Percentiles rank a stretch among this genome's conserved stretches.
These are phyloP conservation scores for Eurypyga helias DNA, from an alignment of 2,113 vertebrate genomes.

Conservation along the genomic window DNA sequence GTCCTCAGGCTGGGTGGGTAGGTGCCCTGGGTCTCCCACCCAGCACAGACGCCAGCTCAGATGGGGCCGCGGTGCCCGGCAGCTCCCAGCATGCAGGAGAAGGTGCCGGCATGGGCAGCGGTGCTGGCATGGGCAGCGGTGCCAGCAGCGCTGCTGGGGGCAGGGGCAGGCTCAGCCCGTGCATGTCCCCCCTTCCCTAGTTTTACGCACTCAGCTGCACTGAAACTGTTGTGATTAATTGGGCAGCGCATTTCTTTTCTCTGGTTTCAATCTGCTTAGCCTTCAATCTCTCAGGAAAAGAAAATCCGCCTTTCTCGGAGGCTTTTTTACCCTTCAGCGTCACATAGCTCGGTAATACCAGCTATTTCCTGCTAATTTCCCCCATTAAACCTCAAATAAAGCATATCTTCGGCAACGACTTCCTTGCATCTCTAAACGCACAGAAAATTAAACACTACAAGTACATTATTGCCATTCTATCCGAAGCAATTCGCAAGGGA, in stretches of 20 bases:
- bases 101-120: not conserved
- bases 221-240: conserved; percentile 38
- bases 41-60: not conserved
- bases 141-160: not conserved
- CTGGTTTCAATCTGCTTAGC: conserved; percentile 67
- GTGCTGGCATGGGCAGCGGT: not conserved
- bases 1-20: not conserved
- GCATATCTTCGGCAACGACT: conserved; percentile 48
- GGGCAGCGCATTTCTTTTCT: conserved; percentile 26
- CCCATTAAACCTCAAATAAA: conserved; percentile 68
- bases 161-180: not conserved
- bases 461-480: conserved; percentile 17
- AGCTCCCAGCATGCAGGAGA: accelerated
- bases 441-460: conserved; percentile 60
- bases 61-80: not conserved
- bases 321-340: conserved; percentile 57
- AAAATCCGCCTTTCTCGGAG: conserved; percentile 58
- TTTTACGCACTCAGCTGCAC: not conserved
- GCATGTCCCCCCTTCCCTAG: not conserved
- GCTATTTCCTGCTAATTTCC: conserved; percentile 70
- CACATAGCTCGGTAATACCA: conserved; percentile 52
- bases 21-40: not conserved
- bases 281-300: conserved; percentile 46
- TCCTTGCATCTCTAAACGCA: conserved; percentile 48
- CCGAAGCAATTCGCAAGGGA: conserved; percentile 8